A percentile compares a stretch with the other conserved stretches of the same genome.
phyloP scores from a whole-genome alignment of 2,113 vertebrate species.

The Eudorcas thomsonii region DNA sequence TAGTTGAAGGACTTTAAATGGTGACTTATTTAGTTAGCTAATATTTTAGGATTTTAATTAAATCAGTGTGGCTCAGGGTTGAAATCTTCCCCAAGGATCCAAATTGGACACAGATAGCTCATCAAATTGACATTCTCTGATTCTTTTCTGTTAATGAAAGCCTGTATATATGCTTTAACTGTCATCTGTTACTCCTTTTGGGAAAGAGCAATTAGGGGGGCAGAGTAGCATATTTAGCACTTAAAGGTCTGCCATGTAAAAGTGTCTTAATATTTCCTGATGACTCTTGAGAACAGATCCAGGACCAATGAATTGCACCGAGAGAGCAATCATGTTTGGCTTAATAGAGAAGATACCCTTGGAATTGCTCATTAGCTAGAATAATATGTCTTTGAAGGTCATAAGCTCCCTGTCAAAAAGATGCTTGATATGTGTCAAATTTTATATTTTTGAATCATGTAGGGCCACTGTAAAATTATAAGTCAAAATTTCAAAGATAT shows the following conservation, averaged over 20 bases:
- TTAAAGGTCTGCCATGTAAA: constrained; percentile 51
- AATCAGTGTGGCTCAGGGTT: constrained; percentile 11
- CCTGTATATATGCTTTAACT: constrained; percentile 26
- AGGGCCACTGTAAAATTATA: neutral
- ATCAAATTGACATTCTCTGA: constrained; percentile 50
- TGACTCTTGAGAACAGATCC: constrained; percentile 46
- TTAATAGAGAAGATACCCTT: constrained; percentile 15
- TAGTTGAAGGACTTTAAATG: constrained; percentile 50
- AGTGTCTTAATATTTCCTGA: constrained; percentile 28
- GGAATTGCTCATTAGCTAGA: constrained; percentile 52
- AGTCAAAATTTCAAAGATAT: neutral
- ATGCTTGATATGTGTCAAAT: neutral
- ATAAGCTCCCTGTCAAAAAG: neutral
- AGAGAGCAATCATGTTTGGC: constrained; percentile 23
- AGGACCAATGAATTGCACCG: neutral
- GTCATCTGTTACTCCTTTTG: constrained; percentile 34
- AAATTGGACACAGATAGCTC: constrained; percentile 55
- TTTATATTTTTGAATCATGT: constrained; percentile 45
- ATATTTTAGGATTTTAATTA: constrained; percentile 62
- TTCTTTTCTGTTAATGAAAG: constrained; percentile 53
- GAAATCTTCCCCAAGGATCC: constrained; percentile 46
- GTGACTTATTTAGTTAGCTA: constrained; percentile 33
- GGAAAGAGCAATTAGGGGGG: constrained; percentile 50
- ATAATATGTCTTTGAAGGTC: constrained; percentile 60
- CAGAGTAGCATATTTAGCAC: constrained; percentile 36